These are phyloP conservation scores for Epizoanthus ramosus DNA, from an alignment of 92 coral and sea anemone genomes.

Conservation along the genomic window DNA sequence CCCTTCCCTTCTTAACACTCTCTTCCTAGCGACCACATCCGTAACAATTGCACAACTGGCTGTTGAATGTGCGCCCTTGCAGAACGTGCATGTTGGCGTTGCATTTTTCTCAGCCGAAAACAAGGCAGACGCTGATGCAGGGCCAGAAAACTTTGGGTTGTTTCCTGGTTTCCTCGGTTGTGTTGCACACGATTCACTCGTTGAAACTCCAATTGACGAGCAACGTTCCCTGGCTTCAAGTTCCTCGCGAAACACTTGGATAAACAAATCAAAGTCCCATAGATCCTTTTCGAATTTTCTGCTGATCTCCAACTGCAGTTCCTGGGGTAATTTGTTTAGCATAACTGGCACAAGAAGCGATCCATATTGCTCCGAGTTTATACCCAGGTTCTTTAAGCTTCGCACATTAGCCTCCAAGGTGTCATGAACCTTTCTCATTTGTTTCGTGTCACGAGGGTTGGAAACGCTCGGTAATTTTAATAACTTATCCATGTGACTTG, in stretches of 20 bases:
- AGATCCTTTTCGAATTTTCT: slow-evolving; percentile 34
- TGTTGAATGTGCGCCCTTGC: slow-evolving; percentile 39
- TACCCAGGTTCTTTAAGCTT: slow-evolving; percentile 35
- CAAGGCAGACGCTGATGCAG: slow-evolving; percentile 14
- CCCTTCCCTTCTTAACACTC: slow-evolving; percentile 37
- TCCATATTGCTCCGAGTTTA: slow-evolving; percentile 51
- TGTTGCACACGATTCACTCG: neutral
- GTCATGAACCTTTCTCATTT: slow-evolving; percentile 38
- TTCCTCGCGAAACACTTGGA: slow-evolving; percentile 29
- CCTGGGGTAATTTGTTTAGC: slow-evolving; percentile 50
- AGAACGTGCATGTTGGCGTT: slow-evolving; percentile 34
- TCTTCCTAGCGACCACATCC: slow-evolving; percentile 33
- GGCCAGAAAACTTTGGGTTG: neutral
- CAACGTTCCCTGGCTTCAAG: slow-evolving; percentile 59
- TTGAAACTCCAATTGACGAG: slow-evolving; percentile 15
- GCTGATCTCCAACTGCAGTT: slow-evolving; percentile 48
- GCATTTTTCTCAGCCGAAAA: neutral
- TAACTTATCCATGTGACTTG: slow-evolving; percentile 56
- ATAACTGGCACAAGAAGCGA: slow-evolving; percentile 40
- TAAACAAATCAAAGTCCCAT: slow-evolving; percentile 40
- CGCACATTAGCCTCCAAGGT: slow-evolving; percentile 45
- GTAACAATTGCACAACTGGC: slow-evolving; percentile 43
- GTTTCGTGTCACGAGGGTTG: slow-evolving; percentile 25
- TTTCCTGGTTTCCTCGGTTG: neutral
- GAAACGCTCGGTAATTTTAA: slow-evolving; percentile 34